Base-by-base conservation (phyloP, 2,888 invertebrate genomes). In the Athetis lepigone region DNA sequence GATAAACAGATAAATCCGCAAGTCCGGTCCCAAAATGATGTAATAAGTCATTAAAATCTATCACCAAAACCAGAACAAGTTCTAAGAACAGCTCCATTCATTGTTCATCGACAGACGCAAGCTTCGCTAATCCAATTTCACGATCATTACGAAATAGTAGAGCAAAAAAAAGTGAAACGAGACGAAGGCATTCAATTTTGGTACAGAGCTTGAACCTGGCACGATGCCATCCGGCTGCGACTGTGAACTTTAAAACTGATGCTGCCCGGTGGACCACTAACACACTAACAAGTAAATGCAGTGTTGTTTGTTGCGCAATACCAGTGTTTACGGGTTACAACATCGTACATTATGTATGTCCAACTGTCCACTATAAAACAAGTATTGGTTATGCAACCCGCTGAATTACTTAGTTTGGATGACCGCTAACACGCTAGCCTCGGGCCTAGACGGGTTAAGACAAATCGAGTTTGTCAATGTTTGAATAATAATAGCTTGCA, bases 301-400 rank as follows among this genome's bases (percentile, higher is more conserved):
- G 75, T 55, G 47, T 58, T 36, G 25, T 71, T 46, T 71, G 33
- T 79, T 74, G 42, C 50, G 54, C 39, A 74, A 79, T 47, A 40
- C 40, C 37, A 57, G 43, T 71, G 36, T 79, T 73, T 58, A 61
- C 45, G 58, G 55, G 50, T 79, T 74, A 67, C 77, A 63, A 77
- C 52, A 77, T 43, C 16, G n/a, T 58, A 59, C 27, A 61, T 64
- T 68, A 70, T 62, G 52, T 43, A 70, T 62, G 50, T 43, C 55
- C 50, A 59, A 47, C 18, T 46, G 52, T 54, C 51, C 63, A 49
- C 46, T 61, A 56, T 67, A 64, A 63, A 69, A 62, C 76, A 63
- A 61, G 63, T 69, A 68, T 64, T 18, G 50, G 42, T 75, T 77
- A 56, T 51, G 60, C 62, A 77, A 75, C 36, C 27, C 16, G 16